phyloP scores from a whole-genome alignment of 2,888 invertebrate species.

The Apodemia mormo region DNA sequence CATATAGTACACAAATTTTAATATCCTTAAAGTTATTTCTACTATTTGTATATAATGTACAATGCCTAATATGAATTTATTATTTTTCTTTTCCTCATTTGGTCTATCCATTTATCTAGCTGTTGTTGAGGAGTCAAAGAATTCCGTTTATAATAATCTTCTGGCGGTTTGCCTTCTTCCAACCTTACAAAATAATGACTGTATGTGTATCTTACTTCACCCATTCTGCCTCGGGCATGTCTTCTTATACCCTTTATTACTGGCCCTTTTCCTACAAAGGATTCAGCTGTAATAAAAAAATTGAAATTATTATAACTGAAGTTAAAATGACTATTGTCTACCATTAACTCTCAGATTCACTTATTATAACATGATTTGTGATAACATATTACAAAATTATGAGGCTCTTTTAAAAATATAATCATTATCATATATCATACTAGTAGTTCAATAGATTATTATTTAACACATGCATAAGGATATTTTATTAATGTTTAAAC shows the following conservation, averaged over 20 bases:
- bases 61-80: conserved; percentile 66
- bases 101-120: conserved; percentile 86
- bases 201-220: conserved; percentile 89
- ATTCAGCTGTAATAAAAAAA: conserved; percentile 87
- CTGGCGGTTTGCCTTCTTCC: conserved; percentile 95
- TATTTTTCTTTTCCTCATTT: conserved; percentile 89
- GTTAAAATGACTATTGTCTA: neutral
- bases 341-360: too few species aligned
- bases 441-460: too few species aligned
- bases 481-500: too few species aligned
- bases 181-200: conserved; percentile 94
- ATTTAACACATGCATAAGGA: too few species aligned
- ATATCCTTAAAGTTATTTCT: neutral
- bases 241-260: conserved; percentile 90
- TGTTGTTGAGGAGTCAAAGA: conserved; percentile 84
- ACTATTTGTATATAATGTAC: neutral
- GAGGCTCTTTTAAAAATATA: too few species aligned
- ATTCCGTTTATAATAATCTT: conserved; percentile 85
- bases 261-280: conserved; percentile 88
- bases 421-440: too few species aligned
- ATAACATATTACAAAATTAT: too few species aligned
- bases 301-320: neutral
- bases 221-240: conserved; percentile 88
- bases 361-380: too few species aligned
- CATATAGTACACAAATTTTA: neutral